phyloP scores from a whole-genome alignment of 2,113 vertebrate genomes.

The Astur gentilis region DNA sequence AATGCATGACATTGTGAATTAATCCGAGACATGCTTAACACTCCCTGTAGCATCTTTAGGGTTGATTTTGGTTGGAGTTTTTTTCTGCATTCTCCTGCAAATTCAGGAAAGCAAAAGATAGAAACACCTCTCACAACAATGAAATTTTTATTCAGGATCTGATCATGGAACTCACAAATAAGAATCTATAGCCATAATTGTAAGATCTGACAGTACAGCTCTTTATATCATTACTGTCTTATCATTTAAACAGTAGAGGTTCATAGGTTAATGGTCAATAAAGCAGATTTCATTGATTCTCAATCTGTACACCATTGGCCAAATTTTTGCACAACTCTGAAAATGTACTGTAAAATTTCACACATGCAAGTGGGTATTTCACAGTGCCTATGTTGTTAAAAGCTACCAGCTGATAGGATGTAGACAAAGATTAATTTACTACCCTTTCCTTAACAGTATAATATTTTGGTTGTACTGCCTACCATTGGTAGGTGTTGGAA shows the following conservation, averaged over 20 bases:
- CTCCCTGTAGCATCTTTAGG: not conserved
- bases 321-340: not conserved
- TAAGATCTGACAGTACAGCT: not conserved
- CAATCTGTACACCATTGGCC: not conserved
- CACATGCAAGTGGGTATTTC: not conserved
- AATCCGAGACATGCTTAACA: not conserved
- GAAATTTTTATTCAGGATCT: not conserved
- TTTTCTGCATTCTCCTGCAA: not conserved
- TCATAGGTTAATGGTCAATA: not conserved
- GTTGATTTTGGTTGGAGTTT: not conserved
- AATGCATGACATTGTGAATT: not conserved
- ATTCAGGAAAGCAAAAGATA: not conserved
- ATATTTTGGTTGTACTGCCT: not conserved
- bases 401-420: not conserved
- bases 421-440: not conserved
- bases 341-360: not conserved
- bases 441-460: not conserved
- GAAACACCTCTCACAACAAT: not conserved
- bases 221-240: not conserved
- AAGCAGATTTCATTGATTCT: not conserved
- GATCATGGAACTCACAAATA: not conserved
- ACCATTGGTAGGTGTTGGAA: not conserved
- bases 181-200: not conserved
- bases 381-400: not conserved
- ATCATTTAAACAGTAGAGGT: not conserved